These are phyloP conservation scores for Sus cebifrons DNA, from an alignment of 2,797 vertebrate species.

Conservation along the genomic window DNA sequence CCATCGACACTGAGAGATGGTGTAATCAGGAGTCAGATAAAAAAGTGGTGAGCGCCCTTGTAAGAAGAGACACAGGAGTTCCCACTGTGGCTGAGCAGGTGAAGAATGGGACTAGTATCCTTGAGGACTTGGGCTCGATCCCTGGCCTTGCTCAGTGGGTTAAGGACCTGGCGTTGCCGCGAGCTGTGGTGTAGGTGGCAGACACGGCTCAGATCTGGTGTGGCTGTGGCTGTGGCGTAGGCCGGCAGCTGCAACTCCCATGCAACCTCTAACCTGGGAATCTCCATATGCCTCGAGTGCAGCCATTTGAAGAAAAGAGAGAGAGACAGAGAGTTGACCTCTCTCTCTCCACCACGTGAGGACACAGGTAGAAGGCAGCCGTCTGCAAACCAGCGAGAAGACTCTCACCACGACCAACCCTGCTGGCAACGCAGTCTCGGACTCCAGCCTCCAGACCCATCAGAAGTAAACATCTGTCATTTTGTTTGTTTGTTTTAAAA, in stretches of 20 bases:
- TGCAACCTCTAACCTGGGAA: too few relatives aligned
- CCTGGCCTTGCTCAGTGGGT: too few relatives aligned
- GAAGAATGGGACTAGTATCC: too few relatives aligned
- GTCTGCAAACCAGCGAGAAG: neutral
- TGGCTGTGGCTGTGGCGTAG: too few relatives aligned
- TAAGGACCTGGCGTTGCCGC: too few relatives aligned
- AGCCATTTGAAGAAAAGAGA: too few relatives aligned
- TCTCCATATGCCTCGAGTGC: too few relatives aligned
- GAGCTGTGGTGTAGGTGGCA: too few relatives aligned
- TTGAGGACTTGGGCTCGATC: too few relatives aligned
- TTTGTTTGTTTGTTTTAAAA: neutral
- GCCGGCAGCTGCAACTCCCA: too few relatives aligned
- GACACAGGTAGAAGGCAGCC: neutral
- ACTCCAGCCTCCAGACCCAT: neutral
- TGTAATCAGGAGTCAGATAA: neutral
- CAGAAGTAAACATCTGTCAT: neutral
- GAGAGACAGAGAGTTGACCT: neutral
- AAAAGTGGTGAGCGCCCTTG: neutral
- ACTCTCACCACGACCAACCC: neutral
- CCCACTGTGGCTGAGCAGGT: too few relatives aligned
- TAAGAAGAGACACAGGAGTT: neutral
- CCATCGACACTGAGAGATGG: accelerated
- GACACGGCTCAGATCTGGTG: too few relatives aligned
- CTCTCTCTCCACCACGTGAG: neutral
- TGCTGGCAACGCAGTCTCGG: neutral